Evolutionary conservation across 2,113 vertebrate genomes (phyloP).

Genomic region (Thryonomys swinderianus): DNA sequence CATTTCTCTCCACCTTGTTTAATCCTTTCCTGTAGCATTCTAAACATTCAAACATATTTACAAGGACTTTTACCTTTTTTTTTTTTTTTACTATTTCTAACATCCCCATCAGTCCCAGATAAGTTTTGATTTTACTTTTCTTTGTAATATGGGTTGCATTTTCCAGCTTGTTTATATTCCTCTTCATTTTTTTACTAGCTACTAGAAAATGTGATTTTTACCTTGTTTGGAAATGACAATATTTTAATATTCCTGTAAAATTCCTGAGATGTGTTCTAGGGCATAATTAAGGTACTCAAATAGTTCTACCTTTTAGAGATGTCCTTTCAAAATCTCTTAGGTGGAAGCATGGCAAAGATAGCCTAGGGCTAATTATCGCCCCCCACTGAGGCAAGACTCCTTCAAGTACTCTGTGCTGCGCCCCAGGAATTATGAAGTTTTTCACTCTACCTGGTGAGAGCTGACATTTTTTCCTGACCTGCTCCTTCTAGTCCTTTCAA

Average conservation of each 20-base stretch:
- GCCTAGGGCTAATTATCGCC: background rate
- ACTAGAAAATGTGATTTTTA: background rate
- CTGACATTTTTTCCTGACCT: background rate
- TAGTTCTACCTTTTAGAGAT: background rate
- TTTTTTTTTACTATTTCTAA: background rate
- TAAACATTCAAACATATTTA: background rate
- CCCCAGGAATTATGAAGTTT: background rate
- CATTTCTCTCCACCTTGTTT: background rate
- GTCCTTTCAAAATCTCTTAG: background rate
- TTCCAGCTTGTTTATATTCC: background rate
- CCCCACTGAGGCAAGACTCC: background rate
- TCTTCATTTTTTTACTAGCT: background rate
- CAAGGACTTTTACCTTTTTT: background rate
- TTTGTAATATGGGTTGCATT: background rate
- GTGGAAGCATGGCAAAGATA: background rate
- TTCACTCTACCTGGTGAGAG: background rate
- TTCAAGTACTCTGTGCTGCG: background rate
- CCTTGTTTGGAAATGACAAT: background rate
- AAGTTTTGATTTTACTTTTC: background rate
- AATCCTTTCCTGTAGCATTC: background rate
- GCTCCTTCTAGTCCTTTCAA: background rate
- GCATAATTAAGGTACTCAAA: background rate
- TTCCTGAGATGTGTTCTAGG: background rate
- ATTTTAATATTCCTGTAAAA: background rate
- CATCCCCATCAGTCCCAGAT: background rate